These are phyloP conservation scores for Sparidentex hasta DNA, from an alignment of 2,797 vertebrate species.

Conservation along the genomic window DNA sequence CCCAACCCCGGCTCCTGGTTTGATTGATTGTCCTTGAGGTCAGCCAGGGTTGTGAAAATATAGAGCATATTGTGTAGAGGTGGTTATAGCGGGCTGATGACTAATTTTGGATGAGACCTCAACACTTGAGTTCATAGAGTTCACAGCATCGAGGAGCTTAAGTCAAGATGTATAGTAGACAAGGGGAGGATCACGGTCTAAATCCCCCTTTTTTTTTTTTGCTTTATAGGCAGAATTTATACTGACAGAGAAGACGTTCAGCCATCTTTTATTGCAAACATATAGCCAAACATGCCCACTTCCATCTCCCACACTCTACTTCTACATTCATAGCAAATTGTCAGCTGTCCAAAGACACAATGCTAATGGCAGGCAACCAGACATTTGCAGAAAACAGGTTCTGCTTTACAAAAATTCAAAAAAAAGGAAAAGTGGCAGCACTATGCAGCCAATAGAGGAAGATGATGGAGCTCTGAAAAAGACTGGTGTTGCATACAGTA, in stretches of 20 bases:
- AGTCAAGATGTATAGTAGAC: slow-evolving; percentile 38
- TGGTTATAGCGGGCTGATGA: slow-evolving; percentile 64
- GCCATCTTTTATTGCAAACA: slow-evolving; percentile 12
- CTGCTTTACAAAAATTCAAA: slow-evolving; percentile 37
- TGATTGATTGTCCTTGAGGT: slow-evolving; percentile 74
- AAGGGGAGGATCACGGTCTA: neutral
- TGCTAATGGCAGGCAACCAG: slow-evolving; percentile 37
- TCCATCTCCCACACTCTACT: slow-evolving; percentile 47
- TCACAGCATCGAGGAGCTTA: slow-evolving; percentile 30
- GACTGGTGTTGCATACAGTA: slow-evolving; percentile 21
- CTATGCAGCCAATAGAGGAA: slow-evolving; percentile 35
- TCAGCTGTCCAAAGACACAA: slow-evolving; percentile 49
- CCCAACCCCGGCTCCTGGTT: slow-evolving; percentile 61
- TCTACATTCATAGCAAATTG: slow-evolving; percentile 40
- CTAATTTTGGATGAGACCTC: slow-evolving; percentile 66
- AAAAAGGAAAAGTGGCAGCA: slow-evolving; percentile 30
- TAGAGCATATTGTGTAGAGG: slow-evolving; percentile 48
- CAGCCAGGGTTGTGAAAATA: slow-evolving; percentile 71
- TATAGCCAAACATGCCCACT: slow-evolving; percentile 39
- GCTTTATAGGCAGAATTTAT: slow-evolving; percentile 15
- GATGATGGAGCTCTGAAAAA: slow-evolving; percentile 24
- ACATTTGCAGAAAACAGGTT: slow-evolving; percentile 46
- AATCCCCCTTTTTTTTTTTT: slow-evolving; percentile 7
- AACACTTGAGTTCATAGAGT: slow-evolving; percentile 58
- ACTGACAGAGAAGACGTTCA: slow-evolving; percentile 21